Evolutionary conservation across 2,888 invertebrate species (phyloP).

Genomic region (Helicoverpa assulta): DNA sequence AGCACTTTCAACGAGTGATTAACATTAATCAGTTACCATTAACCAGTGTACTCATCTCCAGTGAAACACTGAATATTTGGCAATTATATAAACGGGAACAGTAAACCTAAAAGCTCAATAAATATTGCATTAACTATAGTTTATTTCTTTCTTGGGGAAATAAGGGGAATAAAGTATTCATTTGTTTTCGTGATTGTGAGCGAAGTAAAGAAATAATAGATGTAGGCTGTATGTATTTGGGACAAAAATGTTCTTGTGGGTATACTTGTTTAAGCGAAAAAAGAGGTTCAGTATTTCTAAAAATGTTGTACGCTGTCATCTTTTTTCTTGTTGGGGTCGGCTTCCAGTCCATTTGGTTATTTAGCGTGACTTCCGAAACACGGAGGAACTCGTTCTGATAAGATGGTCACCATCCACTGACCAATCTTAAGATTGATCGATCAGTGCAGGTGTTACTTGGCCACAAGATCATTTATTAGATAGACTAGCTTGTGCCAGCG

Average conservation of each 20-base stretch:
- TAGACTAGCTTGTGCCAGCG: no score
- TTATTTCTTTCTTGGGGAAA: constrained; percentile 25
- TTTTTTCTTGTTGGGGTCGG: no score
- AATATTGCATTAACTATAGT: constrained; percentile 49
- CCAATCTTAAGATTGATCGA: no score
- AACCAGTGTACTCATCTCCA: constrained; percentile 39
- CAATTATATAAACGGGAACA: constrained; percentile 47
- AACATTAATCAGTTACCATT: not conserved
- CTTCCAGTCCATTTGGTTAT: no score
- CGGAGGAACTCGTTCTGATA: no score
- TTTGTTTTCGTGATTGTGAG: constrained; percentile 25
- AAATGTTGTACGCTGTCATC: no score
- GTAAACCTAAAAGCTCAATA: constrained; percentile 42
- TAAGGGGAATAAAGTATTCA: constrained; percentile 15
- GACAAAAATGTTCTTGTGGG: not conserved
- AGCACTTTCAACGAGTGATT: constrained; percentile 51
- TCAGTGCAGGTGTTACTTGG: no score
- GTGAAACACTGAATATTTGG: constrained; percentile 49
- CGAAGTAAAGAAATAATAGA: not conserved
- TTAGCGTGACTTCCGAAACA: no score
- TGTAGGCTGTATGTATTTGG: not conserved
- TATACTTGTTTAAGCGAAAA: not conserved
- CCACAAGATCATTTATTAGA: no score
- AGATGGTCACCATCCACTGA: no score
- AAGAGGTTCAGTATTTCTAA: not conserved